Evolutionary conservation across 2,113 vertebrate species (phyloP).

Genomic region (Leptobrachium ailaonicum): DNA sequence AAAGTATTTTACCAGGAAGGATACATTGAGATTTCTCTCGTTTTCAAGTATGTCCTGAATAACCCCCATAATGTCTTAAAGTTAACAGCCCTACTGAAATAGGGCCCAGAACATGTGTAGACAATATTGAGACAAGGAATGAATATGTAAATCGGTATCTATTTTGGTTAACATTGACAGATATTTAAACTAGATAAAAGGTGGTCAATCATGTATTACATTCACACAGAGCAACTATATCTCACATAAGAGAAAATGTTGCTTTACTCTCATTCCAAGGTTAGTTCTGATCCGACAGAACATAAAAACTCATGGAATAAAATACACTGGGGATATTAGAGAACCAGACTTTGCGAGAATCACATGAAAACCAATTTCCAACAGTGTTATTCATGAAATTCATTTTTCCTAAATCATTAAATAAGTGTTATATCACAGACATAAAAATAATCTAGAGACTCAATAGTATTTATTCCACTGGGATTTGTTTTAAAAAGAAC

Average conservation of each 20-base stretch:
- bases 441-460: background rate
- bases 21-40: too few relatives aligned
- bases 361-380: constrained; percentile 1
- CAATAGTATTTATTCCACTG: background rate
- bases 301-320: constrained; percentile 2
- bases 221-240: constrained; percentile 3
- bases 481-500: background rate
- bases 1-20: too few relatives aligned
- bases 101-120: too few relatives aligned
- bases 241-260: background rate
- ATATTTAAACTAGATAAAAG: too few relatives aligned
- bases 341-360: background rate
- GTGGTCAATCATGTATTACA: too few relatives aligned
- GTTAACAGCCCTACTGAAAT: too few relatives aligned
- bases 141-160: too few relatives aligned
- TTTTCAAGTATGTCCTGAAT: too few relatives aligned
- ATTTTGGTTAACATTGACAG: too few relatives aligned
- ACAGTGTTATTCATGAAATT: background rate
- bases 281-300: background rate
- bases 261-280: background rate
- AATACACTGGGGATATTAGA: background rate
- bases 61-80: too few relatives aligned
- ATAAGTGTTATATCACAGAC: constrained; percentile 5
- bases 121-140: too few relatives aligned
- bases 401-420: constrained; percentile 8